These are phyloP conservation scores for Neoniphon sammara DNA, from an alignment of 2,797 vertebrate species.

Conservation along the genomic window DNA sequence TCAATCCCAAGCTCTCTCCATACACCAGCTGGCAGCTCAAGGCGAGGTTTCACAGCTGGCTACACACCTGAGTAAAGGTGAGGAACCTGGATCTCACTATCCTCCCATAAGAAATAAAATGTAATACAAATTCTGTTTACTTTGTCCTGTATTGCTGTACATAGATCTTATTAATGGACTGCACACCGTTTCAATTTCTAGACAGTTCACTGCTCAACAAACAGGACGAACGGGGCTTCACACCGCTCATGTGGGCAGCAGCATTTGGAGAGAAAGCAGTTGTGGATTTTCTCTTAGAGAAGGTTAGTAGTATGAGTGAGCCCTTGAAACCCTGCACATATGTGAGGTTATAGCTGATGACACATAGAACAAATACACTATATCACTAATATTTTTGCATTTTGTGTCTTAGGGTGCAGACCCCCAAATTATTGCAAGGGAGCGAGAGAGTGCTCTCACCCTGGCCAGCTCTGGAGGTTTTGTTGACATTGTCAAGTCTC, in stretches of 20 bases:
- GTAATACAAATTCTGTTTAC: neutral
- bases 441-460: slow-evolving; percentile 92
- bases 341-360: neutral
- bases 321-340: neutral
- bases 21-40: slow-evolving; percentile 96
- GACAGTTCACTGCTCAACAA: slow-evolving; percentile 89
- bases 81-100: slow-evolving; percentile 19
- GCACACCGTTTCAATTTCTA: slow-evolving; percentile 54
- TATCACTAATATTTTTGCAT: neutral
- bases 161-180: neutral
- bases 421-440: slow-evolving; percentile 88
- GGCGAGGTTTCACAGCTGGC: slow-evolving; percentile 91
- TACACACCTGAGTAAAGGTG: slow-evolving; percentile 89
- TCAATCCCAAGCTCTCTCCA: slow-evolving; percentile 85
- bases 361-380: neutral
- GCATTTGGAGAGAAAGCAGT: slow-evolving; percentile 94
- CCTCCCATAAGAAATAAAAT: neutral
- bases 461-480: slow-evolving; percentile 95
- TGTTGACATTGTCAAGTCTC: slow-evolving; percentile 89
- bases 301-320: slow-evolving; percentile 76
- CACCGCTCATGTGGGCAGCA: slow-evolving; percentile 96
- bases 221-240: slow-evolving; percentile 93
- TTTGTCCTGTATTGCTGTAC: neutral
- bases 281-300: slow-evolving; percentile 90
- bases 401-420: slow-evolving; percentile 87